These are phyloP conservation scores for Diorhabda sublineata DNA, from an alignment of 1,140 invertebrate genomes.

Conservation along the genomic window DNA sequence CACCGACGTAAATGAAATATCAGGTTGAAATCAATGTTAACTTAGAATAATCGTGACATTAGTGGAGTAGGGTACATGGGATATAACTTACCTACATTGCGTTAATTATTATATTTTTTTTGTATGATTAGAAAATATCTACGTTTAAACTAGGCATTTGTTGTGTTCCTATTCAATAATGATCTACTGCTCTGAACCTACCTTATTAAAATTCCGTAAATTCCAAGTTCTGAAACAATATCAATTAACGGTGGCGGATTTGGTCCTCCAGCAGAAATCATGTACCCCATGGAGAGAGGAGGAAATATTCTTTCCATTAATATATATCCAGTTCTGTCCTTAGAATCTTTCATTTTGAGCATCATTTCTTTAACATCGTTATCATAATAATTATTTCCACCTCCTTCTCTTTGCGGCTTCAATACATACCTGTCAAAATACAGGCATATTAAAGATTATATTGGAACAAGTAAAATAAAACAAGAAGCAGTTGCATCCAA, in stretches of 20 bases:
- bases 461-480: too few species aligned
- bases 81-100: too few species aligned
- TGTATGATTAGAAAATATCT: too few species aligned
- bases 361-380: slow-evolving; percentile 70
- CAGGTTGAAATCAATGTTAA: too few species aligned
- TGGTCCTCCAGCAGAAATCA: slow-evolving; percentile 64
- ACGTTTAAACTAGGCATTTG: too few species aligned
- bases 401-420: slow-evolving; percentile 97
- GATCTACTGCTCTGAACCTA: slow-evolving; percentile 46
- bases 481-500: too few species aligned
- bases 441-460: too few species aligned
- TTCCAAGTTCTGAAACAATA: slow-evolving; percentile 87
- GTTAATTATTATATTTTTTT: too few species aligned
- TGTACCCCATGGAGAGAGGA: slow-evolving; percentile 74
- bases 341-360: slow-evolving; percentile 56
- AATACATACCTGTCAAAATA: slow-evolving; percentile 69
- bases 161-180: not conserved
- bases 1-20: too few species aligned
- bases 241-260: slow-evolving; percentile 55
- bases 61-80: too few species aligned
- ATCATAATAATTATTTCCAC: slow-evolving; percentile 94
- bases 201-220: slow-evolving; percentile 91
- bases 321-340: slow-evolving; percentile 83
- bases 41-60: too few species aligned
- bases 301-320: slow-evolving; percentile 91